Evolutionary conservation across 2,113 vertebrate genomes (phyloP).

Genomic region (Hoplias malabaricus): DNA sequence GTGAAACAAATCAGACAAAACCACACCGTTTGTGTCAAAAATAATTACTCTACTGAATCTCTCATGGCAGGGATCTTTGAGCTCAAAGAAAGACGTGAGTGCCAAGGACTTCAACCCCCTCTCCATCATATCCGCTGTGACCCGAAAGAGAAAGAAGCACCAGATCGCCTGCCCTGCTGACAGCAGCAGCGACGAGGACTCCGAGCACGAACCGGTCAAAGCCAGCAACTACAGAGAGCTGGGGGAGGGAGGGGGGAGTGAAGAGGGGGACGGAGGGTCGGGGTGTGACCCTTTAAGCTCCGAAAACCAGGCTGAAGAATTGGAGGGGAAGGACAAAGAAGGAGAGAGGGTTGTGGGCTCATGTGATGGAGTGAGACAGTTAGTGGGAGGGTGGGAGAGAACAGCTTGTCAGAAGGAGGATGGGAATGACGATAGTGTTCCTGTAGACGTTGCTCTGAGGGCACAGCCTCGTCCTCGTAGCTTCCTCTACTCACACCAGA

Average conservation of each 20-base stretch:
- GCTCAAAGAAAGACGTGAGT: conserved; percentile 79
- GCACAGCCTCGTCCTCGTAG: conserved; percentile 47
- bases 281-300: conserved; percentile 2
- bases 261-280: not conserved
- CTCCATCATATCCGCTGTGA: conserved; percentile 84
- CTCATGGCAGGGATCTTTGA: conserved; percentile 74
- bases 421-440: conserved; percentile 55
- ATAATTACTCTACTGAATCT: not conserved
- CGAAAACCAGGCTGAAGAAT: conserved; percentile 30
- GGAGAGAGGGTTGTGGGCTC: conserved; percentile 6
- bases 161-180: conserved; percentile 72
- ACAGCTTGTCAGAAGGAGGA: not conserved
- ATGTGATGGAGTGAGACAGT: not conserved
- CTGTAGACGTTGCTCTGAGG: not conserved
- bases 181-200: conserved; percentile 87
- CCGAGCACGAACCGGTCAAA: conserved; percentile 79
- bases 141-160: conserved; percentile 89
- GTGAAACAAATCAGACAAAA: too few species aligned
- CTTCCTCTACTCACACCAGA: conserved; percentile 53
- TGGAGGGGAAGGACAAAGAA: conserved; percentile 10
- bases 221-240: conserved; percentile 61
- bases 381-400: not conserved
- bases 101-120: conserved; percentile 83
- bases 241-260: conserved; percentile 24
- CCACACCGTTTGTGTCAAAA: not conserved